phyloP scores from a whole-genome alignment of 2,888 invertebrate species.

The Drosophila mulleri region DNA sequence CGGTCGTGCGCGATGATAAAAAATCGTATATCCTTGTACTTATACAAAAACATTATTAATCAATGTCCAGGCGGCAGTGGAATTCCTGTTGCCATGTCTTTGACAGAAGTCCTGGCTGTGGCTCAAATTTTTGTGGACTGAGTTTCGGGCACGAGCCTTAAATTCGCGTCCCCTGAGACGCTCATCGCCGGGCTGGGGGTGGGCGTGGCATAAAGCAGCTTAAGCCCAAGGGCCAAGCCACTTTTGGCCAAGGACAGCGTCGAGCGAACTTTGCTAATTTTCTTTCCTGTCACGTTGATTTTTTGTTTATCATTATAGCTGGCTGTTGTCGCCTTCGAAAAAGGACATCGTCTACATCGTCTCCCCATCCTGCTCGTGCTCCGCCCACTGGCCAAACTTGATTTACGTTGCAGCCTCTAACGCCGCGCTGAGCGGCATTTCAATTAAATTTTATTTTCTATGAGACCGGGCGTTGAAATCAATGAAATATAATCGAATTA shows the following conservation, averaged over 20 bases:
- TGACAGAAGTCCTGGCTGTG: constrained; percentile 60
- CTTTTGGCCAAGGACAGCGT: constrained; percentile 58
- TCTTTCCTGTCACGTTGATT: constrained; percentile 82
- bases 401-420: constrained; percentile 72
- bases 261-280: constrained; percentile 77
- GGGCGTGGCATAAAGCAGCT: constrained; percentile 68
- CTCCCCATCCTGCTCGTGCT: neutral
- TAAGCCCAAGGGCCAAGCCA: constrained; percentile 61
- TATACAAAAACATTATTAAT: constrained; percentile 79
- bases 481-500: constrained; percentile 85
- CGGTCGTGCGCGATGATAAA: constrained; percentile 68
- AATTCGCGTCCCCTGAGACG: constrained; percentile 63
- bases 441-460: constrained; percentile 84
- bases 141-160: constrained; percentile 30
- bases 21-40: constrained; percentile 51
- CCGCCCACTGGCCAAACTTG: constrained; percentile 45
- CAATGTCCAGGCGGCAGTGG: constrained; percentile 71
- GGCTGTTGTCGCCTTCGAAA: constrained; percentile 73
- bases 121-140: constrained; percentile 24
- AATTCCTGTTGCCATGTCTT: constrained; percentile 64
- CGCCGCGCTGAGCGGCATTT: constrained; percentile 70
- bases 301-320: constrained; percentile 80
- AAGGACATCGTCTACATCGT: constrained; percentile 20
- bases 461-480: constrained; percentile 80
- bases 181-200: constrained; percentile 30